Conservation (phyloP, 2,888 invertebrate species). For the Machimus rusticus region DNA sequence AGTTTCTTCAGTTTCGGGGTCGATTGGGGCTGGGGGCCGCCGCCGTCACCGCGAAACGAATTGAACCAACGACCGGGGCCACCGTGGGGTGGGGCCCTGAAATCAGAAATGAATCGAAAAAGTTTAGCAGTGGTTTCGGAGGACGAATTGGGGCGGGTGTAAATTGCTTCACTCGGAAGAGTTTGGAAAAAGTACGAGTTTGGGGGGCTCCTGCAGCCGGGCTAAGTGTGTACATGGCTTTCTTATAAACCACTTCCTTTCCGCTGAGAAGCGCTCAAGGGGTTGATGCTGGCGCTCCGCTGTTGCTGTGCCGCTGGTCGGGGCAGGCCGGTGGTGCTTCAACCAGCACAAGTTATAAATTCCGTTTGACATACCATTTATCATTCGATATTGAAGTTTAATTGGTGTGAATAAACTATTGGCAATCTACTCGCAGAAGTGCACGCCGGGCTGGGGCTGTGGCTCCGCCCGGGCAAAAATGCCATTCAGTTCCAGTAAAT, state of each 20-base stretch:
- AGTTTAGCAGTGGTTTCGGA: background rate
- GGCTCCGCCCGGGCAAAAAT: background rate
- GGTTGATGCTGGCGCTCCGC: background rate
- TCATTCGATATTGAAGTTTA: conserved; percentile 37
- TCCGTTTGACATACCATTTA: conserved; percentile 27
- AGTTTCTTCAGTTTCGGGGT: background rate
- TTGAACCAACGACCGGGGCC: background rate
- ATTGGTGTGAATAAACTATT: conserved; percentile 40
- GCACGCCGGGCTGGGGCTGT: background rate
- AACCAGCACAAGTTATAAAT: conserved; percentile 36
- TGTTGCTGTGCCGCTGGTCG: background rate
- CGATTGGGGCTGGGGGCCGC: background rate
- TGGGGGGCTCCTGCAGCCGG: background rate
- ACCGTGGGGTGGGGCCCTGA: background rate
- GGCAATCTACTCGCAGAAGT: conserved; percentile 11
- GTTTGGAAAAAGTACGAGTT: background rate
- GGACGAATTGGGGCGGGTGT: background rate
- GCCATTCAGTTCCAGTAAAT: conserved; percentile 16
- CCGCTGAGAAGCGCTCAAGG: background rate
- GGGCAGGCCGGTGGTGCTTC: background rate
- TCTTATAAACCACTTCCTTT: background rate
- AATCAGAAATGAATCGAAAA: conserved; percentile 36
- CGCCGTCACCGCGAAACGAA: conserved; percentile 2
- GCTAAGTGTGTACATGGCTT: background rate
- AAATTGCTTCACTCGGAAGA: background rate